A percentile compares a stretch with the other conserved stretches of the same genome.
These are phyloP conservation scores for Alcedo quadribrachys DNA, from an alignment of 2,797 vertebrate genomes.

Conservation along the genomic window DNA sequence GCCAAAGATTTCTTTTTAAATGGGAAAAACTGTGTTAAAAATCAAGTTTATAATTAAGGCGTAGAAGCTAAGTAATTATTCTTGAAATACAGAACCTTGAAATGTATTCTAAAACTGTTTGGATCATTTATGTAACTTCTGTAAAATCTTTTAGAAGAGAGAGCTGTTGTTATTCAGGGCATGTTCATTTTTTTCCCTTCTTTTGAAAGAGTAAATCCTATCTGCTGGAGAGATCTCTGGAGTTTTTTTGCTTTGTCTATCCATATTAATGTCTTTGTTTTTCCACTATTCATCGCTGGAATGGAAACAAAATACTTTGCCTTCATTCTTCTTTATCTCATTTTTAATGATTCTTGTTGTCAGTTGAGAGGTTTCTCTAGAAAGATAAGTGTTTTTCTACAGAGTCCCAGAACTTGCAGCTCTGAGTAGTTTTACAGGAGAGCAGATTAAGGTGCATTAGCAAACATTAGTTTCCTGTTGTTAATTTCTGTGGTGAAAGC, in stretches of 20 bases:
- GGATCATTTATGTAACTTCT: neutral
- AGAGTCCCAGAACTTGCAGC: neutral
- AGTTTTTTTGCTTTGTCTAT: neutral
- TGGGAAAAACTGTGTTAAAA: neutral
- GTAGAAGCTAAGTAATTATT: neutral
- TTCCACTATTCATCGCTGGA: neutral
- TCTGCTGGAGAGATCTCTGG: neutral
- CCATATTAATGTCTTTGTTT: neutral
- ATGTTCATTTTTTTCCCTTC: neutral
- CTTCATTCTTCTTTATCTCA: neutral
- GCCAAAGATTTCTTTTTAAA: neutral
- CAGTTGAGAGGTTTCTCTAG: neutral
- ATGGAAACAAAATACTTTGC: neutral
- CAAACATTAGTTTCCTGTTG: neutral
- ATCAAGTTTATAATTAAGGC: neutral
- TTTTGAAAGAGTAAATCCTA: neutral
- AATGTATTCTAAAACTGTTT: neutral
- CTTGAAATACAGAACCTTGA: neutral
- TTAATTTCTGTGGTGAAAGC: neutral
- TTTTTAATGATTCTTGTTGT: neutral
- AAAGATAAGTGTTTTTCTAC: neutral
- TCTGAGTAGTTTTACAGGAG: neutral
- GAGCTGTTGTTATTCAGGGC: neutral
- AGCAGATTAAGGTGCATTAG: neutral
- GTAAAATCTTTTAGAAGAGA: neutral